Percentiles rank a stretch among this genome's conserved stretches.
These are phyloP conservation scores for Alethe diademata DNA, from an alignment of 2,113 vertebrate species.

Conservation along the genomic window DNA sequence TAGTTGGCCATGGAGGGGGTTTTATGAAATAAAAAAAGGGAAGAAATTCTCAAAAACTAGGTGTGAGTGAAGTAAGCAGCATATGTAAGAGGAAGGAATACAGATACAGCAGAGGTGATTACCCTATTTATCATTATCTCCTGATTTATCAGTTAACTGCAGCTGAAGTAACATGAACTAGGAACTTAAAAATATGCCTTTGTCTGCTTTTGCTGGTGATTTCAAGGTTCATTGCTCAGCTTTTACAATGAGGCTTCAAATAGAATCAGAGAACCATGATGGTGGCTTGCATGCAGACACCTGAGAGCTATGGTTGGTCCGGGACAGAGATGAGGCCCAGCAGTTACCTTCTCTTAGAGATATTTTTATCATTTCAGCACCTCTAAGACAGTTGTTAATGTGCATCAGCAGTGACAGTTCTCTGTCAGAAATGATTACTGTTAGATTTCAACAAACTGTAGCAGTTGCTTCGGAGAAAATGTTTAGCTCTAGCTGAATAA, in stretches of 20 bases:
- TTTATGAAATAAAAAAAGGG: not conserved
- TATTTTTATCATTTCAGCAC: not conserved
- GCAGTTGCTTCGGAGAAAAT: not conserved
- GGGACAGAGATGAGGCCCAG: not conserved
- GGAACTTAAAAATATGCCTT: not conserved
- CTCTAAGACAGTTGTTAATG: not conserved
- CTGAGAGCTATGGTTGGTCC: not conserved
- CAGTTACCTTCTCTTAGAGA: not conserved
- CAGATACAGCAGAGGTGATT: not conserved
- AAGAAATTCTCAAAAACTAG: not conserved
- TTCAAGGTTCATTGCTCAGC: not conserved
- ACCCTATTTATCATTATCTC: not conserved
- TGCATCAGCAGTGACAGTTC: not conserved
- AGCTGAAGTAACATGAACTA: not conserved
- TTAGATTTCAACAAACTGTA: not conserved
- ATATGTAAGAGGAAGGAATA: not conserved
- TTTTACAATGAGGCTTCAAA: not conserved
- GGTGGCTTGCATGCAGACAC: not conserved
- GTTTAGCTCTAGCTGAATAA: not conserved
- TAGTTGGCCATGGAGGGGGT: not conserved
- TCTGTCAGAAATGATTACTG: not conserved
- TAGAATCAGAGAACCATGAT: not conserved
- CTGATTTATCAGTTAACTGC: not conserved
- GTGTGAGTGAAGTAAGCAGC: not conserved
- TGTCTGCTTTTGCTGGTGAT: not conserved